Percentiles rank a stretch among this genome's conserved stretches.
These are phyloP conservation scores for Blera fallax DNA, from an alignment of 2,888 invertebrate species.

Conservation along the genomic window DNA sequence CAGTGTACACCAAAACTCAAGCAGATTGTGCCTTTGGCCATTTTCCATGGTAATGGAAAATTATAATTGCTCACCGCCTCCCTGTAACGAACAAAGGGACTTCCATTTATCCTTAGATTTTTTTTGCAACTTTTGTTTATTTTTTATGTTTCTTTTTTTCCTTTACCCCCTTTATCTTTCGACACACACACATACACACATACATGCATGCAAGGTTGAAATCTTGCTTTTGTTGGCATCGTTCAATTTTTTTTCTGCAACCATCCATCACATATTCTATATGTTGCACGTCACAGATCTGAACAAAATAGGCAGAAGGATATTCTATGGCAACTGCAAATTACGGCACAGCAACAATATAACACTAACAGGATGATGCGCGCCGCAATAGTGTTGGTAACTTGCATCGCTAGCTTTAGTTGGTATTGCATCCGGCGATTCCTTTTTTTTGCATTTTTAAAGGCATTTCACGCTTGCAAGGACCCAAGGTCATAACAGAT, in stretches of 20 bases:
- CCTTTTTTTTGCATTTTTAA: constrained; percentile 26
- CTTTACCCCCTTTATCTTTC: neutral
- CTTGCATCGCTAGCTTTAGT: neutral
- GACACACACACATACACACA: neutral
- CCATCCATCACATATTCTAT: constrained; percentile 55
- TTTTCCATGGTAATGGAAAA: constrained; percentile 66
- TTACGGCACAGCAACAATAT: constrained; percentile 51
- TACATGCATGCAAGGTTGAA: constrained; percentile 29
- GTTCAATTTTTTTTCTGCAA: constrained; percentile 56
- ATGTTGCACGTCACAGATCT: constrained; percentile 45
- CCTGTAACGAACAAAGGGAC: constrained; percentile 57
- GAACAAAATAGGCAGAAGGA: constrained; percentile 43
- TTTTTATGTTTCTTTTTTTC: constrained; percentile 10
- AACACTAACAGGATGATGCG: constrained; percentile 9
- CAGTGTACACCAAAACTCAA: constrained; percentile 20
- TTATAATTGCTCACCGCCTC: constrained; percentile 67
- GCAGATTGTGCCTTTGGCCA: constrained; percentile 55
- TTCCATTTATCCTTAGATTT: constrained; percentile 63
- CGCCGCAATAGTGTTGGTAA: constrained; percentile 14
- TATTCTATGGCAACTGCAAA: constrained; percentile 53
- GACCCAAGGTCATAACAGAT: constrained; percentile 62
- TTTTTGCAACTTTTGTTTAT: constrained; percentile 34
- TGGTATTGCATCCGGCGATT: constrained; percentile 23
- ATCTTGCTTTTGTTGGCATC: constrained; percentile 39
- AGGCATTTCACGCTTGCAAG: constrained; percentile 50